Percentiles rank a stretch among this genome's conserved stretches.
Evolutionary conservation across 2,888 invertebrate species (phyloP).

Genomic region (Hydropsyche betteni): DNA sequence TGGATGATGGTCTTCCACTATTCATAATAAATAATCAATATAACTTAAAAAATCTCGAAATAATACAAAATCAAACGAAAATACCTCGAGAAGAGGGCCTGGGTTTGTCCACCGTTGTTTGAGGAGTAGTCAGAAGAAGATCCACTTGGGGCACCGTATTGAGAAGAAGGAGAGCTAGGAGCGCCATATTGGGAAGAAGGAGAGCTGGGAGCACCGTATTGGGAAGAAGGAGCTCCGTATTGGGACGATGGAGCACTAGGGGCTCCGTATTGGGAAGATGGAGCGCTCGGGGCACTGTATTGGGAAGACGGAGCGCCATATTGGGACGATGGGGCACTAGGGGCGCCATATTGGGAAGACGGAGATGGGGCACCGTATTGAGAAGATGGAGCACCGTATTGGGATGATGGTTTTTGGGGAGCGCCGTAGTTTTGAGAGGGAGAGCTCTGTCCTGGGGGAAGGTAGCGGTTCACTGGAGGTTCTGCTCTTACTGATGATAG

Average conservation of each 20-base stretch:
- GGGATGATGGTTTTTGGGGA: constrained; percentile 53
- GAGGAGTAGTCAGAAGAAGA: constrained; percentile 27
- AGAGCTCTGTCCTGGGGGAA: constrained; percentile 46
- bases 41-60: neutral
- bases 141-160: constrained; percentile 58
- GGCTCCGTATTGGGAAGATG: constrained; percentile 58
- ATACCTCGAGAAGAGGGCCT: constrained; percentile 42
- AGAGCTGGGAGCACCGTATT: constrained; percentile 54
- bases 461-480: constrained; percentile 48
- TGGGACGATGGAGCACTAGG: constrained; percentile 57
- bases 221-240: constrained; percentile 56
- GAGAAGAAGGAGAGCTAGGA: constrained; percentile 58
- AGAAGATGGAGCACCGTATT: constrained; percentile 52
- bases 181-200: constrained; percentile 58
- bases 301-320: constrained; percentile 55
- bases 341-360: constrained; percentile 54
- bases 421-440: constrained; percentile 51
- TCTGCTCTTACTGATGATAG: constrained; percentile 45
- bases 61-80: neutral
- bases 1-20: constrained; percentile 50
- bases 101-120: constrained; percentile 46
- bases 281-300: constrained; percentile 54
- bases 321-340: constrained; percentile 53
- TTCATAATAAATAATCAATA: constrained; percentile 19
- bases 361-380: constrained; percentile 54